Evolutionary conservation across 2,797 vertebrate species (phyloP).

Genomic region (Chiloscyllium punctatum): DNA sequence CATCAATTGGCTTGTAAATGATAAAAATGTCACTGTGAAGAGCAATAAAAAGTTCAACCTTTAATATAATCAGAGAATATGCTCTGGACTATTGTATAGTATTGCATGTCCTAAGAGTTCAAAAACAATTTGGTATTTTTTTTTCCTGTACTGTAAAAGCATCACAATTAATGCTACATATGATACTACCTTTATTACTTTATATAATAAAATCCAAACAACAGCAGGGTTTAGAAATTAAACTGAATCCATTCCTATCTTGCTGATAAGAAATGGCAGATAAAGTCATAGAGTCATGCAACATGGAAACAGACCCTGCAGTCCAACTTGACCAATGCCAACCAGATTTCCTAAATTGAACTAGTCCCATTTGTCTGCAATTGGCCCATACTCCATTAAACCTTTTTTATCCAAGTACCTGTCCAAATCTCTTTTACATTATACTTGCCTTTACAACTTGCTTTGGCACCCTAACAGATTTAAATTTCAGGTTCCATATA

Average conservation of each 20-base stretch:
- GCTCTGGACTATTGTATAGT: not conserved
- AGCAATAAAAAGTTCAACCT: not conserved
- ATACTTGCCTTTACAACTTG: too few relatives aligned
- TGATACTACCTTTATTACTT: not conserved
- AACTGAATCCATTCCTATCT: not conserved
- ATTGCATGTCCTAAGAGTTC: not conserved
- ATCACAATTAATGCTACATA: not conserved
- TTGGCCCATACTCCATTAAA: too few relatives aligned
- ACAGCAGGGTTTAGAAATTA: not conserved
- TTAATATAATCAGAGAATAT: not conserved
- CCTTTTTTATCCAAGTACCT: too few relatives aligned
- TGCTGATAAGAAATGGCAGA: not conserved
- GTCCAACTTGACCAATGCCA: too few relatives aligned
- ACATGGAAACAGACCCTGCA: too few relatives aligned
- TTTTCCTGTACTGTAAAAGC: not conserved
- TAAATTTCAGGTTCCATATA: too few relatives aligned
- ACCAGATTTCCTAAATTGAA: too few relatives aligned
- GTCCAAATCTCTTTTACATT: too few relatives aligned
- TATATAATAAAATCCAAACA: not conserved
- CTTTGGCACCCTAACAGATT: too few relatives aligned
- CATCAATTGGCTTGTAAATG: not conserved
- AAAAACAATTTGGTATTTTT: not conserved
- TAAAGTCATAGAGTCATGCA: too few relatives aligned
- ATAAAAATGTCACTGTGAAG: not conserved
- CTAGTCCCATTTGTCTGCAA: too few relatives aligned